phyloP scores from a whole-genome alignment of 2,797 vertebrate genomes.

The Gambelia wislizenii region DNA sequence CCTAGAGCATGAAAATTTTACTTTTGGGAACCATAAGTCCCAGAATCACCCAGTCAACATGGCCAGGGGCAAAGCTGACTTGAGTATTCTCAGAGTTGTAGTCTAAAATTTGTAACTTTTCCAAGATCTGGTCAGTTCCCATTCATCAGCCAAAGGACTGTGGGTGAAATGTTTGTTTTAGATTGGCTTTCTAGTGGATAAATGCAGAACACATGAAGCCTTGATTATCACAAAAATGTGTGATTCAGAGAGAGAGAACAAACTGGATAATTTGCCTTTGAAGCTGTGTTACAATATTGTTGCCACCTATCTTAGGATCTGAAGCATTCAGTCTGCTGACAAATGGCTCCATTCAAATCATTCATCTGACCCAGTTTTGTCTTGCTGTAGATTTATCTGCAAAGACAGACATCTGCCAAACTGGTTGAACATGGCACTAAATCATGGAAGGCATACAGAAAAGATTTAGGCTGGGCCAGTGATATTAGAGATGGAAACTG shows the following conservation, averaged over 20 bases:
- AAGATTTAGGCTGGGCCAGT: background rate
- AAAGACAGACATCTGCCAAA: background rate
- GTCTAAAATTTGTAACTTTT: too few species aligned
- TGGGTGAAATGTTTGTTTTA: too few species aligned
- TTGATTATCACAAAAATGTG: background rate
- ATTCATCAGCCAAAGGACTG: too few species aligned
- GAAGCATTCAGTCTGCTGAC: background rate
- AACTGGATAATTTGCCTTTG: background rate
- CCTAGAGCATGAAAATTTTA: too few species aligned
- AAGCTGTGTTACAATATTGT: background rate
- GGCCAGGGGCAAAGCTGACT: too few species aligned
- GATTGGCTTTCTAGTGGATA: too few species aligned
- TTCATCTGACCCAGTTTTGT: slow-evolving; percentile 7
- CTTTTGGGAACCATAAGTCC: too few species aligned
- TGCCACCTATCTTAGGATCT: background rate
- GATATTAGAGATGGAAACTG: background rate
- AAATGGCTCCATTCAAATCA: background rate
- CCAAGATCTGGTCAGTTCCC: too few species aligned
- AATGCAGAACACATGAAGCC: background rate
- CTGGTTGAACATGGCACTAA: background rate
- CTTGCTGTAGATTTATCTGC: background rate
- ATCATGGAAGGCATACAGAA: background rate
- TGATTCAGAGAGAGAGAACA: background rate
- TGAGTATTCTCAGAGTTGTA: too few species aligned
- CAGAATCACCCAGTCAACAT: too few species aligned